Evolutionary conservation across 2,888 invertebrate genomes (phyloP), one percentile per base, ranked within the genome.

Genomic region (Yponomeuta sedellus): DNA sequence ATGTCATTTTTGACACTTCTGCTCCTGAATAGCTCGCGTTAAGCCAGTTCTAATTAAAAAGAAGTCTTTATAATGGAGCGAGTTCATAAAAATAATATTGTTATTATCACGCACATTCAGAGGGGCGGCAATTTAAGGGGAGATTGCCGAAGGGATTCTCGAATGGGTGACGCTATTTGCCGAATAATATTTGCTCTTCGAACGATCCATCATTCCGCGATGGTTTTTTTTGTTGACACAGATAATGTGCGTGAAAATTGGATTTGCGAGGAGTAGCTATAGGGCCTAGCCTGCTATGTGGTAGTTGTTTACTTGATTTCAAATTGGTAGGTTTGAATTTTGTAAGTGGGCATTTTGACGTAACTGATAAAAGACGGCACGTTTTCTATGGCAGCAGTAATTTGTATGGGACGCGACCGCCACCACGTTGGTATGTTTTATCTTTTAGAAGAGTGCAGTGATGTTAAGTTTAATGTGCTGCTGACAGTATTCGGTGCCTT

Each of bases 1-100:
- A 71, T 69, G 69, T 67, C 70, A 71, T 74, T 75, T 71, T 68
- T 69, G 67, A 67, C 67, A 68, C 68, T 66, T 52, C 3, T 52
- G 44, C 72, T 72, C 73, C 71, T 69, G 71, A 70, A 71, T 72
- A 74, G 78, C 78, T 72, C 74, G 78, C 78, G 77, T 78, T 85
- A 82, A 84, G 80, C 86, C 83, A 76, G 77, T 88, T 85, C 44
- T 85, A 86, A 91, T 89, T 89, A 87, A 90, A 90, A 83, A 80
- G 76, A 73, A 77, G 75, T 77, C 6, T 76, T 75, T 69, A 66
- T 66, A 64, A 66, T 70, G 65, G 66, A 70, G 76, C 72, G 75
- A 77, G 85, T 85, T 82, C 85, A 88, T 90, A 88, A 89, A 86
- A 89, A 88, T 88, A 88, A 87, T 83, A 88, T 84, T 85, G 77